These are phyloP conservation scores for Anhinga anhinga DNA, from an alignment of 2,113 vertebrate genomes.

Conservation along the genomic window DNA sequence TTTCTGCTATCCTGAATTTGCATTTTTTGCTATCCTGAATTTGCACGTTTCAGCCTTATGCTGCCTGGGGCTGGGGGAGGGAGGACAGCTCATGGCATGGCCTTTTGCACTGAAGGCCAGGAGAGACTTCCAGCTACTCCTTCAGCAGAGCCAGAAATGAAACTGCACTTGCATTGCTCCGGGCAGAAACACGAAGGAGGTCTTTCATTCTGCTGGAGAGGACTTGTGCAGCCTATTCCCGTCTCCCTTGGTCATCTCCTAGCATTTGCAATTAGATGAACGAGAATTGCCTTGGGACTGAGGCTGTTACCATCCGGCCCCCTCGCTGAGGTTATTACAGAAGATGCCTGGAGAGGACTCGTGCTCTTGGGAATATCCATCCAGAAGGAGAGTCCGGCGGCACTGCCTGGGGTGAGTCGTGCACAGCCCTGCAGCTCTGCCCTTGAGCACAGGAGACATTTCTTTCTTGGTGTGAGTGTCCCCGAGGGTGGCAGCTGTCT, in stretches of 20 bases:
- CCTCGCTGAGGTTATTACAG: rapidly evolving
- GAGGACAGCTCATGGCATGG: no score
- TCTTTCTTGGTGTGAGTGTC: rapidly evolving
- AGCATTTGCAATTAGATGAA: not conserved
- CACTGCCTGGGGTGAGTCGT: not conserved
- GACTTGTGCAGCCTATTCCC: not conserved
- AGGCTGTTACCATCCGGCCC: not conserved
- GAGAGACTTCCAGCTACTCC: not conserved
- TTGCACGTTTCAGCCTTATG: not conserved
- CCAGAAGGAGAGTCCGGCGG: rapidly evolving
- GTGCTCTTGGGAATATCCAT: not conserved
- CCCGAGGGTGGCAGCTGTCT: not conserved
- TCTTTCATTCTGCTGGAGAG: not conserved
- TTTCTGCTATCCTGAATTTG: not conserved
- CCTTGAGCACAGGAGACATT: rapidly evolving
- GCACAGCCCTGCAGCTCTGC: not conserved
- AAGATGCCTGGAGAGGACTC: not conserved
- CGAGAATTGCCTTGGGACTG: not conserved
- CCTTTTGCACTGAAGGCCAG: not conserved
- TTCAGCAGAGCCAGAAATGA: not conserved
- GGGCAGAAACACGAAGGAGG: not conserved
- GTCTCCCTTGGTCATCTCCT: not conserved
- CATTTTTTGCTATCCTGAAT: not conserved
- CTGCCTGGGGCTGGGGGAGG: not conserved
- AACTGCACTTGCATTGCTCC: no score